Conservation (phyloP, 2,113 vertebrate genomes). For the Rhinopithecus roxellana region DNA sequence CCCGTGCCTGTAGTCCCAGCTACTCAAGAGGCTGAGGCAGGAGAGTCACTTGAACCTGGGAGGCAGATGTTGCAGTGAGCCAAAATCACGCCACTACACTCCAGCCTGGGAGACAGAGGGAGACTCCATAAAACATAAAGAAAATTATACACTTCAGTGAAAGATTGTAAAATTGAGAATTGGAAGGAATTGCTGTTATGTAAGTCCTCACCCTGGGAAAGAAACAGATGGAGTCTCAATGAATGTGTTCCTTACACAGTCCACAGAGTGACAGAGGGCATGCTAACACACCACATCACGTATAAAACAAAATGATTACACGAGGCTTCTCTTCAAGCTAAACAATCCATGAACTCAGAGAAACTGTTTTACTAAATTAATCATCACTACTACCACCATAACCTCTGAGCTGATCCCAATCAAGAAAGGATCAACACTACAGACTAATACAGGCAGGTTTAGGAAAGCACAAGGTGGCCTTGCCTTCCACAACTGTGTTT, state of each 20-base stretch:
- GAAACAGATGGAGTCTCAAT: background rate
- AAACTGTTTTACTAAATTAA: slow-evolving; percentile 12
- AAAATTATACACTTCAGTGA: background rate
- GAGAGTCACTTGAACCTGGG: too few species aligned
- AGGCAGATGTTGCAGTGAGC: too few species aligned
- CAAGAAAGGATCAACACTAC: background rate
- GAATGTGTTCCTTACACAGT: background rate
- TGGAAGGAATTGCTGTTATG: background rate
- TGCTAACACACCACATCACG: background rate
- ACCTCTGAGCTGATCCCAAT: background rate
- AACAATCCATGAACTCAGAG: background rate
- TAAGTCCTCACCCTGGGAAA: background rate
- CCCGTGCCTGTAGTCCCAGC: too few species aligned
- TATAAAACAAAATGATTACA: background rate
- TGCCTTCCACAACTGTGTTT: background rate
- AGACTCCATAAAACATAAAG: too few species aligned
- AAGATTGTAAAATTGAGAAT: background rate
- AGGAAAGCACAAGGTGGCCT: background rate
- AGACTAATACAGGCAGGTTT: background rate
- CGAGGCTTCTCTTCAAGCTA: background rate
- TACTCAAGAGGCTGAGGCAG: too few species aligned
- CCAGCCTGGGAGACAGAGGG: too few species aligned
- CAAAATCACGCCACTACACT: too few species aligned
- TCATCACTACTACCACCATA: background rate
- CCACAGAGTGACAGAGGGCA: background rate